Evolutionary conservation across 2,113 vertebrate species (phyloP), one percentile per base, ranked within the genome.

Genomic region (Colaptes auratus): DNA sequence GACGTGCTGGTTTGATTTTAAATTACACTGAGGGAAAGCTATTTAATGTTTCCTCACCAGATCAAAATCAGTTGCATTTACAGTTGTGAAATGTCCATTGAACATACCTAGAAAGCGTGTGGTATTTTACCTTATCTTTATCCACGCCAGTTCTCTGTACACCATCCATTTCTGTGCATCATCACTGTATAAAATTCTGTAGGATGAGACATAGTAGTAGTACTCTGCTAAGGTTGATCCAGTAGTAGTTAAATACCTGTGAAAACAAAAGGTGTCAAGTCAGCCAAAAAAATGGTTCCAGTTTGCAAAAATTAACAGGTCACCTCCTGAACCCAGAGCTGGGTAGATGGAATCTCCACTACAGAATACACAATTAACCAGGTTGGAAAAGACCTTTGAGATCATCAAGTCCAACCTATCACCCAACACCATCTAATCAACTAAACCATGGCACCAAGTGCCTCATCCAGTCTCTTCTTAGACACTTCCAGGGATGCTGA

Each of bases 161-260:
- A 86, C 91, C 64, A 88, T 97, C 99, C 99, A 99, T 65, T 98
- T 98, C 92, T 98, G 97, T n/a, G 98, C 98, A 61, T 99, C 97
- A 24, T 98, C 96, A 80, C 99, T 99, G 96, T 98, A 98, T 10
- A 98, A 97, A 91, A 99, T 98, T 86, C 97, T 98, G 93, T 99
- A 99, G 19, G 98, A 98, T 30, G 99, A 98, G 28, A 99, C 98
- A 6, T 98, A 99, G 96, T 98, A 99, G 96, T 98, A 98, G 97
- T 99, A 98, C n/a, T 98, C 98, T 63, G 97, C 97, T 92, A 98
- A 94, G 35, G 98, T 98, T 69, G 99, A 99, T 76, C 99, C 99
- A 42, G 99, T 99, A n/a, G n/a, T n/a, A 89, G 99, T 99, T 97
- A 97, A 91, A 99, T 99, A 83, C 99, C 99, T 99, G 95, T 46